A percentile compares a stretch with the other conserved stretches of the same genome.
Evolutionary conservation across 2,113 vertebrate species (phyloP).

Genomic region (Bubo bubo): DNA sequence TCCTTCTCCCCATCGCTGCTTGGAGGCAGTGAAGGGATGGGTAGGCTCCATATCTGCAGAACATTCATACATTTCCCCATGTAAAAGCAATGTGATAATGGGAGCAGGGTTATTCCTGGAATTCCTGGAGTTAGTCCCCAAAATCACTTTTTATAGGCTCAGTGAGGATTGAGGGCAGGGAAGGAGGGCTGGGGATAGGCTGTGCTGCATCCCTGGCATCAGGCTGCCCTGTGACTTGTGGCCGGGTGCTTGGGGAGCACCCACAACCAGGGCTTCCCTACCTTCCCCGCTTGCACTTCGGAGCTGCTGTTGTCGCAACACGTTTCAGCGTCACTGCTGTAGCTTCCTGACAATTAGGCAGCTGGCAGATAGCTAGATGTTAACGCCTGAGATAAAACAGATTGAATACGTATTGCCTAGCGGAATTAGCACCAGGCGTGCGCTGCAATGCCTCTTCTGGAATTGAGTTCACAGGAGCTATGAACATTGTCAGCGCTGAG

Average conservation of each 20-base stretch:
- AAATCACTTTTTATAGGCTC: background rate
- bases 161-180: background rate
- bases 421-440: rapidly evolving
- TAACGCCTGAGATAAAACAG: background rate
- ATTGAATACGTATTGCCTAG: background rate
- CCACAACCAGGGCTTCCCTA: background rate
- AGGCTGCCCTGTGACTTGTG: rapidly evolving
- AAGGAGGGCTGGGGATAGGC: background rate
- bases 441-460: background rate
- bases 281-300: background rate
- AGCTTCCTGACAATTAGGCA: conserved; percentile 4
- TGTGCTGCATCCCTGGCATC: background rate
- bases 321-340: background rate
- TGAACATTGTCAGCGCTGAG: background rate
- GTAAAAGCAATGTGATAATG: background rate
- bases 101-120: background rate
- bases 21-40: background rate
- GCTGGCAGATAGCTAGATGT: background rate
- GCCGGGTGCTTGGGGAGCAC: background rate
- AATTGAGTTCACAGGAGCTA: background rate
- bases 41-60: background rate
- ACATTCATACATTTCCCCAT: background rate
- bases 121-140: background rate
- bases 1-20: background rate
- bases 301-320: background rate